A percentile compares a stretch with the other conserved stretches of the same genome.
phyloP scores from a whole-genome alignment of 2,113 vertebrate species.

The Dicerorhinus sumatrensis region DNA sequence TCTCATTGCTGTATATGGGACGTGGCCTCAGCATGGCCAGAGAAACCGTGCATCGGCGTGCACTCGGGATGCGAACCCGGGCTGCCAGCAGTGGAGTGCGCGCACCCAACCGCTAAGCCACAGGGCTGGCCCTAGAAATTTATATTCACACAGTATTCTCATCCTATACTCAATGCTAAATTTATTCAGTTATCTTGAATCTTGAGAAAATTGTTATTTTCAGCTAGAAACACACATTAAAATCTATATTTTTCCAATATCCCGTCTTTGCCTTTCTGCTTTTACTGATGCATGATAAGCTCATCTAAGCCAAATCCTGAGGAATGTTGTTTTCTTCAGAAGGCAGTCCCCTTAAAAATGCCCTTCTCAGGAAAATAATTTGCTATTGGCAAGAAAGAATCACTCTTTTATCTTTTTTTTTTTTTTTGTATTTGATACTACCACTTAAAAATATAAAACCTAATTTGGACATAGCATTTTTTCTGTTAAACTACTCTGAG shows the following conservation, averaged over 20 bases:
- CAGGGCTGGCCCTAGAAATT: neutral
- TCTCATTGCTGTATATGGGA: too few relatives aligned
- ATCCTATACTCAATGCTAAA: neutral
- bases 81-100: too few relatives aligned
- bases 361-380: neutral
- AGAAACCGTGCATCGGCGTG: too few relatives aligned
- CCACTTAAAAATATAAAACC: neutral
- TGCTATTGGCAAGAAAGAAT: neutral
- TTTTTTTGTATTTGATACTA: neutral
- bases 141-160: neutral
- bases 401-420: neutral
- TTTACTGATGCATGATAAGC: neutral
- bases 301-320: neutral
- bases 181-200: neutral
- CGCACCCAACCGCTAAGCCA: too few relatives aligned
- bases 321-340: neutral
- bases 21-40: too few relatives aligned
- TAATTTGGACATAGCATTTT: neutral
- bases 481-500: neutral
- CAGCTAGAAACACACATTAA: neutral
- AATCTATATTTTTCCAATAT: constrained; percentile 31
- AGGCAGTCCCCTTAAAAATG: neutral
- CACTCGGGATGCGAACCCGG: too few relatives aligned
- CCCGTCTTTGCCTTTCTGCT: neutral
- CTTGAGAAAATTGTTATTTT: constrained; percentile 8